Evolutionary conservation across 2,888 invertebrate genomes (phyloP).

Genomic region (Neelides folsomi): DNA sequence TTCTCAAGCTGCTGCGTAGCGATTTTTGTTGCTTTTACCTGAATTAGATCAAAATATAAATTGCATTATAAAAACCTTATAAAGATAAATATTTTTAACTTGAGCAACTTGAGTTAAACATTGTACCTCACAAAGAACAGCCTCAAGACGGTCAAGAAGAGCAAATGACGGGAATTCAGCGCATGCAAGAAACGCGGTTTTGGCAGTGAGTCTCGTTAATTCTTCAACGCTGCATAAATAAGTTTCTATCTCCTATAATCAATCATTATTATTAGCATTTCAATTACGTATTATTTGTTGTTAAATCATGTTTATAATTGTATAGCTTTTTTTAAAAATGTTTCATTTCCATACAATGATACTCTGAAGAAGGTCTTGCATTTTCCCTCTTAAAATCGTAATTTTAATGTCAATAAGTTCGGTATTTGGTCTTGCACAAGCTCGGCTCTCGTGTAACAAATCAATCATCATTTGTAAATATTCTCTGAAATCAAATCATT

Average conservation of each 20-base stretch:
- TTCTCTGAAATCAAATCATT: constrained; percentile 8
- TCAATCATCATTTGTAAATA: constrained; percentile 17
- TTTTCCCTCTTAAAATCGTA: constrained; percentile 14
- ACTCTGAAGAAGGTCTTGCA: constrained; percentile 20
- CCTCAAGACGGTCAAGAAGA: constrained; percentile 21
- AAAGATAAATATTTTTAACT: too few relatives aligned
- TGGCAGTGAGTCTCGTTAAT: constrained; percentile 19
- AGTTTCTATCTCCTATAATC: constrained; percentile 21
- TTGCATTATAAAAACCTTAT: background rate
- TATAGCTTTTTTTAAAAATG: background rate
- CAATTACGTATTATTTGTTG: too few relatives aligned
- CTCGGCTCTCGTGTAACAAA: constrained; percentile 19
- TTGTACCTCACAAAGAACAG: constrained; percentile 13
- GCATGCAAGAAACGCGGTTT: constrained; percentile 22
- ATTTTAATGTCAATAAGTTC: constrained; percentile 24
- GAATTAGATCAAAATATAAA: background rate
- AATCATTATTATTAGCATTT: too few relatives aligned
- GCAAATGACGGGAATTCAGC: constrained; percentile 26
- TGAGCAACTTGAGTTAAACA: too few relatives aligned
- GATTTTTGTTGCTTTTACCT: constrained; percentile 19
- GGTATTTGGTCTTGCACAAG: constrained; percentile 10
- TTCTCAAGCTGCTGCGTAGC: constrained; percentile 19
- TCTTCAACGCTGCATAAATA: constrained; percentile 19
- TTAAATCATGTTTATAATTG: too few relatives aligned
- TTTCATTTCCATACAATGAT: constrained; percentile 14